Evolutionary conservation across 2,797 vertebrate species (phyloP), one percentile per base, ranked within the genome.

Genomic region (Neopelma chrysocephalum): DNA sequence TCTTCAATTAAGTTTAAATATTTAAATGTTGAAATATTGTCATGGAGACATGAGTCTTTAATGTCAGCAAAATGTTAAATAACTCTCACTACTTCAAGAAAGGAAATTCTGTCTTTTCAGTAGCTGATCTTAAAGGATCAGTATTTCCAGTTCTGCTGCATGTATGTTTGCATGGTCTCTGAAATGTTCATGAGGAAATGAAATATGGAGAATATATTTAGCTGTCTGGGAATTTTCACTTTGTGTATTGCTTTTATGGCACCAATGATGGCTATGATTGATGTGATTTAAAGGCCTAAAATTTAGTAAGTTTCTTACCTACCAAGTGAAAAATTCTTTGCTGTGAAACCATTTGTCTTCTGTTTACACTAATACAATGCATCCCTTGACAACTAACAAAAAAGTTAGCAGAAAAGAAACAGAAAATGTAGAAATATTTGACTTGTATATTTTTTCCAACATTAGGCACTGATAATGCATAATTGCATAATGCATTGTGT

Each of bases 1-100:
- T 90, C 88, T 94, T 75, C 6, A 18, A 78, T 89, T 94, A 91
- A 86, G 58, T 87, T 96, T 72, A 90, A 95, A 87, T 89, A 91
- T 89, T 85, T 92, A 82, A 57, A 36, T 76, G 19, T 42, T 58
- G 25, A 79, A 93, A 84, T 2, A 3, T 68, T 64, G 45, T 48
- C 19, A 60, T 21, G 10, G 17, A 94, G 36, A 23, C 12, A 53
- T 43, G 71, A 91, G 84, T 69, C 72, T 90, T 92, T 68, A 53
- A 36, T 87, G 32, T 54, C 62, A 92, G 58, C 73, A 84, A 95
- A 89, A 70, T 29, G 5, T 89, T 94, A 94, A 96, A 84, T 5
- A 84, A 26, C 8, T 71, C 38, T 69, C 42, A 50, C 40, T 64
- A 64, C 92, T 87, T 71, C 53, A 20, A 96, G n/a, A 45, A 89